These are phyloP conservation scores for Dendrocincla tyrannina DNA, from an alignment of 2,797 vertebrate species.

Conservation along the genomic window DNA sequence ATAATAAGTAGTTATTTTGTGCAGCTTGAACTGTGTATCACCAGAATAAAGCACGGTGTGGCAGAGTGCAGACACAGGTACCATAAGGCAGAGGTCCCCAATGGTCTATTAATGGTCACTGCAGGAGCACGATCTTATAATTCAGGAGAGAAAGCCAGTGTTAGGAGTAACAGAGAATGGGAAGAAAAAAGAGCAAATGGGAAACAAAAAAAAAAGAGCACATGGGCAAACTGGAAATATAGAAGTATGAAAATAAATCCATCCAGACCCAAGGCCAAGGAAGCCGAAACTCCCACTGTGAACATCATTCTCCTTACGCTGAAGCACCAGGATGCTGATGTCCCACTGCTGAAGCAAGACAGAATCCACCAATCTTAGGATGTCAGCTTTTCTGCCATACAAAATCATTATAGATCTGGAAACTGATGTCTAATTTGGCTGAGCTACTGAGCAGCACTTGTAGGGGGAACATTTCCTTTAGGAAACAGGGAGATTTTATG, in stretches of 20 bases:
- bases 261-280: not conserved
- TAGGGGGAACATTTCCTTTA: not conserved
- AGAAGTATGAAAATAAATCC: not conserved
- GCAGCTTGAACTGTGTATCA: not conserved
- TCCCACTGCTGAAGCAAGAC: not conserved
- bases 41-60: not conserved
- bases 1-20: not conserved
- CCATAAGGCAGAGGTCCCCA: not conserved
- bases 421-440: not conserved
- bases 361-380: not conserved
- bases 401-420: not conserved
- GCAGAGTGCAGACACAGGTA: not conserved
- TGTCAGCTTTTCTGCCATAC: not conserved
- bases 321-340: not conserved
- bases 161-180: not conserved
- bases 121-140: not conserved
- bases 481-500: not conserved
- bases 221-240: not conserved
- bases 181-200: not conserved
- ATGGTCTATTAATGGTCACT: not conserved
- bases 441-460: not conserved
- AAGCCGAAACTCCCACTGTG: not conserved
- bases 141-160: not conserved
- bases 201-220: not conserved
- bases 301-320: not conserved